phyloP scores from a whole-genome alignment of 2,888 invertebrate species.

The Pheosia tremula region DNA sequence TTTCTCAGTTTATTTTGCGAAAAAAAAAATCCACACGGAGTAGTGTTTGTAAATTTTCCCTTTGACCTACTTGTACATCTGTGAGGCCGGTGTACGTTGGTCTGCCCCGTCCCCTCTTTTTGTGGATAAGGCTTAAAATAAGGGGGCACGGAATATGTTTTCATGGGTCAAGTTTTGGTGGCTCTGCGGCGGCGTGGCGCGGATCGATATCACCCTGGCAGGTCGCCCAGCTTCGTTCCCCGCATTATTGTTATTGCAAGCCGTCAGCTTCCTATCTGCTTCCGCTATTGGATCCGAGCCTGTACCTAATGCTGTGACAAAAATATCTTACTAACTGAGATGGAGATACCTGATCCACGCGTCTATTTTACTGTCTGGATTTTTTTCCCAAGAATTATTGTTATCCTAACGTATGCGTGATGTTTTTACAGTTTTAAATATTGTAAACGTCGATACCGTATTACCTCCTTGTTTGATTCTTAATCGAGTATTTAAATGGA shows the following conservation, averaged over 20 bases:
- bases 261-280: conserved; percentile 74
- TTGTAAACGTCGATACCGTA: too few species aligned
- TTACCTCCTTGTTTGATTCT: neutral
- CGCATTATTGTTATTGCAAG: conserved; percentile 83
- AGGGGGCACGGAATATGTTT: conserved; percentile 62
- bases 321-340: conserved; percentile 52
- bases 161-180: conserved; percentile 65
- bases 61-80: conserved; percentile 82
- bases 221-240: conserved; percentile 79
- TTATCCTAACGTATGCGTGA: neutral
- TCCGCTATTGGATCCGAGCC: conserved; percentile 76
- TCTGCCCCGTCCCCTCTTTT: conserved; percentile 54
- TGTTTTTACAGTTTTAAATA: too few species aligned
- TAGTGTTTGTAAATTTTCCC: conserved; percentile 83
- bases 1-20: conserved; percentile 69
- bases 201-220: conserved; percentile 82
- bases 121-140: conserved; percentile 46
- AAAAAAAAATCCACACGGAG: conserved; percentile 73
- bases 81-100: conserved; percentile 61
- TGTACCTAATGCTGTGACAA: conserved; percentile 68
- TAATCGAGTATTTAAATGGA: conserved; percentile 11
- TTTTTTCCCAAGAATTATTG: neutral
- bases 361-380: conserved; percentile 21
- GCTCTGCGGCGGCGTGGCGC: conserved; percentile 60
- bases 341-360: conserved; percentile 43